Conservation (phyloP, 2,888 invertebrate species). For the Ctena decussata region DNA sequence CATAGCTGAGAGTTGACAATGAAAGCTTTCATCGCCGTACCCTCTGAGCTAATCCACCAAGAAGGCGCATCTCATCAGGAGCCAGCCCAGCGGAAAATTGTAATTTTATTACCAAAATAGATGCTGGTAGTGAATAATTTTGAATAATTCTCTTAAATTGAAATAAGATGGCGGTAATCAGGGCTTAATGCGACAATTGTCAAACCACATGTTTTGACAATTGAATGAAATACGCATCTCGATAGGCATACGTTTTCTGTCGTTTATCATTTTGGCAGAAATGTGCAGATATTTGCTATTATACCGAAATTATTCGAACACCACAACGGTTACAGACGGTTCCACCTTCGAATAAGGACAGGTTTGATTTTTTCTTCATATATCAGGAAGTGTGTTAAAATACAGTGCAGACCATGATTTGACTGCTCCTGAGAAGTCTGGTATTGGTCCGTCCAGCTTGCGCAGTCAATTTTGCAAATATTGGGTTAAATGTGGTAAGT, state of each 20-base stretch:
- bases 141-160: conserved; percentile 65
- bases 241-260: neutral
- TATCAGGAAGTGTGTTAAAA: too few species aligned
- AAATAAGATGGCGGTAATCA: conserved; percentile 63
- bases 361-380: too few species aligned
- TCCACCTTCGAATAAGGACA: too few species aligned
- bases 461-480: too few species aligned
- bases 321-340: too few species aligned
- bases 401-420: too few species aligned
- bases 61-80: conserved; percentile 56
- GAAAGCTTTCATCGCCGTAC: conserved; percentile 44
- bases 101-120: conserved; percentile 68
- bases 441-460: too few species aligned
- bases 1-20: conserved; percentile 54
- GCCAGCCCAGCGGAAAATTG: conserved; percentile 55
- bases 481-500: too few species aligned
- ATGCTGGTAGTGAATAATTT: conserved; percentile 60
- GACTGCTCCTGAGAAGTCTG: too few species aligned
- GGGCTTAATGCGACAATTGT: neutral
- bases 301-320: too few species aligned
- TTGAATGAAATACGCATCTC: neutral
- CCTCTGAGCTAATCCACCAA: conserved; percentile 57
- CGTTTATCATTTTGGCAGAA: too few species aligned
- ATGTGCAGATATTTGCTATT: too few species aligned
- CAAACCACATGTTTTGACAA: neutral